Evolutionary conservation across 1,140 invertebrate species (phyloP).

Genomic region (Himalopsyche phryganea): DNA sequence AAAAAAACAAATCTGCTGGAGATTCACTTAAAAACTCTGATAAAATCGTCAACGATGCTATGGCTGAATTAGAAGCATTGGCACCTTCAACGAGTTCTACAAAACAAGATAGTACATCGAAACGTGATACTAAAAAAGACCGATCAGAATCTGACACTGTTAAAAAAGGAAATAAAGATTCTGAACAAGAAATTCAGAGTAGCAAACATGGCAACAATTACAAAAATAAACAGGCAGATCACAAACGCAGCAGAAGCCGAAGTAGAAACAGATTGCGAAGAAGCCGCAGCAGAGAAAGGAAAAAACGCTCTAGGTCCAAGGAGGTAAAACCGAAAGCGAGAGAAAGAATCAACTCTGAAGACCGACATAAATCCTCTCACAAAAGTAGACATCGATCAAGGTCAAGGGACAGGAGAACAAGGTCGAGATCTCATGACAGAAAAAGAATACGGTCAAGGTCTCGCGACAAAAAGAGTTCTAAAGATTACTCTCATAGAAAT

Average conservation of each 20-base stretch:
- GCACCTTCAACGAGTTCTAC: constrained; percentile 60
- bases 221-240: constrained; percentile 33
- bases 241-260: constrained; percentile 27
- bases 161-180: constrained; percentile 11
- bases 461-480: constrained; percentile 36
- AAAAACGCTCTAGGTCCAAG: constrained; percentile 39
- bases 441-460: constrained; percentile 41
- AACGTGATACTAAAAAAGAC: too few relatives aligned
- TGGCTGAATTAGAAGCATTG: constrained; percentile 86
- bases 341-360: constrained; percentile 4
- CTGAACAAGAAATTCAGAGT: constrained; percentile 32
- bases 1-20: constrained; percentile 31
- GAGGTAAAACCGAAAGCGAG: constrained; percentile 31
- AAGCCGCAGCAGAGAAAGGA: constrained; percentile 37
- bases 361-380: constrained; percentile 2
- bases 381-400: constrained; percentile 38
- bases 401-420: constrained; percentile 42
- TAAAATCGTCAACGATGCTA: constrained; percentile 73
- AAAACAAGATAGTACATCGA: constrained; percentile 8
- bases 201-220: background rate
- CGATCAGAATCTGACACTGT: constrained; percentile 3
- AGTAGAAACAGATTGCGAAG: constrained; percentile 36
- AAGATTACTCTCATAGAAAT: constrained; percentile 29
- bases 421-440: constrained; percentile 41
- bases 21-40: constrained; percentile 32